Base-by-base conservation (phyloP, 1,140 invertebrate species). In the Drepana arcuata region DNA sequence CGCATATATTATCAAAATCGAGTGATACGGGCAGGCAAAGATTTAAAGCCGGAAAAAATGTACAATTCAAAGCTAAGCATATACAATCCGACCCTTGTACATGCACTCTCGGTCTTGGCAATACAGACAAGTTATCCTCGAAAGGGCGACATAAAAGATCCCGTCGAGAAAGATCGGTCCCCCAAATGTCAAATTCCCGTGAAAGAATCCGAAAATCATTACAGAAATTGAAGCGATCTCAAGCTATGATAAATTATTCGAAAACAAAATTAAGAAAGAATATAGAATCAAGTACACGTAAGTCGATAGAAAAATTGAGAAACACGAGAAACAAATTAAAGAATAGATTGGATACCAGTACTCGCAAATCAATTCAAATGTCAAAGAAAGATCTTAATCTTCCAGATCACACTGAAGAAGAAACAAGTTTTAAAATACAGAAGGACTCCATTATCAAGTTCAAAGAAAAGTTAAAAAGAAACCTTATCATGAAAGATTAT, bases 31-130 rank as follows among this genome's bases (percentile, higher is more conserved):
- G 15, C 2, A 16, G n/a, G 16, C 4, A 24, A 41, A 38, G 38
- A 41, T n/a, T 31, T 12, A 44, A 29, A 30, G 25, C 44, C 10
- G 32, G 18, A 26, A 35, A 38, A 34, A 42, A 31, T 7, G 40
- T 62, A 31, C 29, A 39, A 16, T 64, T 66, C 41, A 54, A 50
- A 40, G 35, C 54, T 1, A 68, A 71, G 43, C 47, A 48, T 21
- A 60, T 68, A 18, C 48, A 42, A 25, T 71, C 67, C 7, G 67
- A 66, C 33, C 62, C 67, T 23, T 71, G 63, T 39, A 61, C 58
- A n/a, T 71, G 67, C 34, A 51, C 59, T 3, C 51, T 52, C 39
- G 44, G 59, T 46, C 51, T 59, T 16, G 1, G n/a, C n/a, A n/a
- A n/a, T n/a, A n/a, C n/a, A n/a, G n/a, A n/a, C n/a, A n/a, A n/a